A percentile compares a stretch with the other conserved stretches of the same genome.
Evolutionary conservation across 2,113 vertebrate genomes (phyloP).

Genomic region (Silurus meridionalis): DNA sequence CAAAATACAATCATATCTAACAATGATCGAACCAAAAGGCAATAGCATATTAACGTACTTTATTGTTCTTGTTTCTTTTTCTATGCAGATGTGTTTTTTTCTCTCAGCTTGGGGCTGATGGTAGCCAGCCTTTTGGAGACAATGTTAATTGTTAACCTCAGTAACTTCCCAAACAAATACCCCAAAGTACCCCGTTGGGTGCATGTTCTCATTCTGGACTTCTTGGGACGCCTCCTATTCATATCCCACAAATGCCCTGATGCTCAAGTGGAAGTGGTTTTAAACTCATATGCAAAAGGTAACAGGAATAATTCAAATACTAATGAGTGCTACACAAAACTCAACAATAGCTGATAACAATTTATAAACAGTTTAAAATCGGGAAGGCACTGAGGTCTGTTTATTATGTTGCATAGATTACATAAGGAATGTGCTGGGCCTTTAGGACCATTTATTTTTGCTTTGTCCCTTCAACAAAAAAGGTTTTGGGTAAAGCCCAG

Average conservation of each 20-base stretch:
- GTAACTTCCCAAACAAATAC: not conserved
- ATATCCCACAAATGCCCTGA: not conserved
- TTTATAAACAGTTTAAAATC: too few species aligned
- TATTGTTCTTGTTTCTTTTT: not conserved
- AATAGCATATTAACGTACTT: too few species aligned
- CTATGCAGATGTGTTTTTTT: slow-evolving; percentile 11
- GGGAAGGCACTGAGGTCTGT: too few species aligned
- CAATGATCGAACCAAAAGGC: too few species aligned
- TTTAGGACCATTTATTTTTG: too few species aligned
- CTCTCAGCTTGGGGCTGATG: slow-evolving; percentile 15
- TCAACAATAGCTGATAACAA: too few species aligned
- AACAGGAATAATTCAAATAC: not conserved
- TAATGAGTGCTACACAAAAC: too few species aligned
- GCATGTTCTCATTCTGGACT: not conserved
- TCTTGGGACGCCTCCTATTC: not conserved
- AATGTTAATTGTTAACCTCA: not conserved
- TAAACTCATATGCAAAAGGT: not conserved
- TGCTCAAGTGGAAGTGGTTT: not conserved
- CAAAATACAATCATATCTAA: not conserved
- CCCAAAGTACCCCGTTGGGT: not conserved
- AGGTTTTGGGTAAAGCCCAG: too few species aligned
- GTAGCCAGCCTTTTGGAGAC: slow-evolving; percentile 11
- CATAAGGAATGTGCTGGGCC: too few species aligned
- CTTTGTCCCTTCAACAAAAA: too few species aligned
- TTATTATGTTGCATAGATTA: too few species aligned